Evolutionary conservation across 35 echinoderm and acorn worm species (phyloP).

Genomic region (Ptychodera flava): DNA sequence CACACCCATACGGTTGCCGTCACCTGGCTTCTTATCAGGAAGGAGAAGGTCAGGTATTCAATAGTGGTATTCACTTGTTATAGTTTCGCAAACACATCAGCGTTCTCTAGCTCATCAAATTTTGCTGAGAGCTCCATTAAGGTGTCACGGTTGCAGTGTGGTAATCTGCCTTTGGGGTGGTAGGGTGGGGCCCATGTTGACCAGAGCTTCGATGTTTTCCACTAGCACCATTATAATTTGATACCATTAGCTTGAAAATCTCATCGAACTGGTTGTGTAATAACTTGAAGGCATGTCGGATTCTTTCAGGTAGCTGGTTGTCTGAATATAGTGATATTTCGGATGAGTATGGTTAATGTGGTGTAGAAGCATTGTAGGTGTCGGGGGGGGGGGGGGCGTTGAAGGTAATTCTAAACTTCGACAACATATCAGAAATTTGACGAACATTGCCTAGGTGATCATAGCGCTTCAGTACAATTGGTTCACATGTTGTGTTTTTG

Average conservation of each 20-base stretch:
- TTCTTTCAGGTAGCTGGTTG: neutral
- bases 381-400: too few relatives aligned
- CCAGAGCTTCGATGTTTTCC: constrained; percentile 3
- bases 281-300: neutral
- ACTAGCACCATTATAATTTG: neutral
- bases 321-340: neutral
- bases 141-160: neutral
- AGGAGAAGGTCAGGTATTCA: neutral
- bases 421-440: neutral
- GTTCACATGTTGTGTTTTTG: neutral
- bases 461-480: neutral
- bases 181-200: constrained; percentile 6
- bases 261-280: neutral
- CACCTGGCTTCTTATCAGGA: neutral
- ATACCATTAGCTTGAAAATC: neutral
- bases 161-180: constrained; percentile 11
- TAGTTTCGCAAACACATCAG: neutral
- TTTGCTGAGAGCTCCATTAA: constrained; percentile 3
- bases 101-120: neutral
- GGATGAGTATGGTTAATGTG: neutral
- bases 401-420: neutral
- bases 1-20: neutral
- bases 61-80: neutral
- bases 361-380: neutral
- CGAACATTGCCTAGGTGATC: constrained; percentile 6